Percentiles rank a stretch among this genome's conserved stretches.
Conservation (phyloP, 2,113 vertebrate species). For the Trichomycterus rosablanca region DNA sequence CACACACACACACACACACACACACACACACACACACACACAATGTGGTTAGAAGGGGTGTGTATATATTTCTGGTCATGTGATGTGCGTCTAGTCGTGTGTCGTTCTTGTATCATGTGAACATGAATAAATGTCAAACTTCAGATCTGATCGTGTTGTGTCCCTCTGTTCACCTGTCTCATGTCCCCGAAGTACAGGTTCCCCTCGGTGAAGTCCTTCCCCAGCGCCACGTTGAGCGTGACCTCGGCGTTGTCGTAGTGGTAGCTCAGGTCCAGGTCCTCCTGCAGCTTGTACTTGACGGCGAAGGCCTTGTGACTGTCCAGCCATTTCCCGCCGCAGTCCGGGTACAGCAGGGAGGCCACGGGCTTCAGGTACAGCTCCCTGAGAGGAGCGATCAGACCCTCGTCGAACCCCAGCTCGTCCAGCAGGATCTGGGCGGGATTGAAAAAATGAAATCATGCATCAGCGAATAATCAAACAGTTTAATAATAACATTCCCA, state of each 20-base stretch:
- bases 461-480: no score
- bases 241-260: conserved; percentile 95
- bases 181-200: conserved; percentile 88
- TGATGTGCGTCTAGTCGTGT: no score
- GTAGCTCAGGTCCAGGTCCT: conserved; percentile 83
- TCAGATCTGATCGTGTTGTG: no score
- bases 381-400: conserved; percentile 78
- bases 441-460: no score
- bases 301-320: conserved; percentile 93
- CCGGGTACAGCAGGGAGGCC: conserved; percentile 77
- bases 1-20: background rate
- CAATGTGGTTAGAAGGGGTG: no score
- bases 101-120: no score
- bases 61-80: no score
- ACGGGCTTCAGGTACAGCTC: conserved; percentile 79
- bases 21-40: no score
- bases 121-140: no score
- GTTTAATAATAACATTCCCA: no score
- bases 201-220: conserved; percentile 84
- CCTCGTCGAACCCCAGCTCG: conserved; percentile 86
- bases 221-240: conserved; percentile 86
- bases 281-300: conserved; percentile 78
- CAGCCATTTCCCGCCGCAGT: conserved; percentile 74
- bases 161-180: conserved; percentile 76
- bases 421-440: conserved; percentile 70